Evolutionary conservation across 2,888 invertebrate genomes (phyloP).

Genomic region (Lapara coniferarum): DNA sequence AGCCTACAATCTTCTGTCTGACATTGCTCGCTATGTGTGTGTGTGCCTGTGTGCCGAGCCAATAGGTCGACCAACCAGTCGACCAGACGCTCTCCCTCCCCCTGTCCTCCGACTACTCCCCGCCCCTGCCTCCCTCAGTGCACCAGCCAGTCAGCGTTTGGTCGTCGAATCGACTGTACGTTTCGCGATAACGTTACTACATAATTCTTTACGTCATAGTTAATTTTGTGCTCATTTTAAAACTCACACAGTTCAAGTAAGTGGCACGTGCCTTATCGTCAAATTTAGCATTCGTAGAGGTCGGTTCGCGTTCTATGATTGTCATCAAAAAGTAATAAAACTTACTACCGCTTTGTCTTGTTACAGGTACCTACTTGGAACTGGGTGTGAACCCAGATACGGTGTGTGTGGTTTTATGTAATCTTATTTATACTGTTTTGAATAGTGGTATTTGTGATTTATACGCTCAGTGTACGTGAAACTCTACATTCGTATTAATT

Average conservation of each 20-base stretch:
- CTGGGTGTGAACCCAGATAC: constrained; percentile 82
- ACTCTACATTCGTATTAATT: constrained; percentile 57
- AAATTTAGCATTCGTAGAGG: constrained; percentile 38
- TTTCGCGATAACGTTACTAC: constrained; percentile 40
- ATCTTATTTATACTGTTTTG: constrained; percentile 69
- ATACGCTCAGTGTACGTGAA: constrained; percentile 51
- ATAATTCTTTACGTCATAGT: constrained; percentile 75
- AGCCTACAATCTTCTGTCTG: constrained; percentile 70
- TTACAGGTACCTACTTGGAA: constrained; percentile 81
- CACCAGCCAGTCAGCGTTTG: constrained; percentile 75
- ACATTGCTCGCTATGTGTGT: constrained; percentile 66
- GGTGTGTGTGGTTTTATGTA: constrained; percentile 80
- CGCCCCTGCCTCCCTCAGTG: constrained; percentile 61
- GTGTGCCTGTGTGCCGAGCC: constrained; percentile 67
- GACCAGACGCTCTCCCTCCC: constrained; percentile 79
- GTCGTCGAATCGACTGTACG: constrained; percentile 54
- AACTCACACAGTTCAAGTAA: constrained; percentile 61
- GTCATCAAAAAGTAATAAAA: constrained; percentile 52
- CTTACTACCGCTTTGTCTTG: constrained; percentile 79
- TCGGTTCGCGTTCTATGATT: constrained; percentile 41
- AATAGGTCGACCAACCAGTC: constrained; percentile 83
- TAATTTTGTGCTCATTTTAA: constrained; percentile 70
- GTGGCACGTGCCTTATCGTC: constrained; percentile 58
- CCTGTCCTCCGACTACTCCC: constrained; percentile 71
- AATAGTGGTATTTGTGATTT: constrained; percentile 60